Evolutionary conservation across 1,140 invertebrate species (phyloP).

Genomic region (Camponotus pennsylvanicus): DNA sequence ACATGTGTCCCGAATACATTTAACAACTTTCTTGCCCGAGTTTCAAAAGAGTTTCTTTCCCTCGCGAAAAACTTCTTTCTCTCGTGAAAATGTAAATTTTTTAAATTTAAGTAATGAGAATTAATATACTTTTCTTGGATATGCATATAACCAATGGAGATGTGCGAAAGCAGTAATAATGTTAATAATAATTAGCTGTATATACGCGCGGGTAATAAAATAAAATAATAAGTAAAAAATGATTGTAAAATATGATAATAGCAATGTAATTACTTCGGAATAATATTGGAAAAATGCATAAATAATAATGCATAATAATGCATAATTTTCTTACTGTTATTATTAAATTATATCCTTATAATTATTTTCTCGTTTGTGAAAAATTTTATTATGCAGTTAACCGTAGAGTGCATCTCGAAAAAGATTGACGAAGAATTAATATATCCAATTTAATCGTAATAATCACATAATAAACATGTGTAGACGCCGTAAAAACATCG

Average conservation of each 20-base stretch:
- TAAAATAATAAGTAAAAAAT: not conserved
- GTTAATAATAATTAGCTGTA: not conserved
- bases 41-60: no score
- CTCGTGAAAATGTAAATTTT: not conserved
- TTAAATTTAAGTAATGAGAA: conserved; percentile 1
- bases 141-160: not conserved
- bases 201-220: not conserved
- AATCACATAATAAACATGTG: not conserved
- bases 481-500: not conserved
- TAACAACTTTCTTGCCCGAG: not conserved
- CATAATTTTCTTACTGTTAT: no score
- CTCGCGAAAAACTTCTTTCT: not conserved
- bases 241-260: not conserved
- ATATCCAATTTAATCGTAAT: not conserved
- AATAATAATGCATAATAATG: no score
- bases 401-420: not conserved
- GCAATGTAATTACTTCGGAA: not conserved
- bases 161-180: not conserved
- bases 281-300: not conserved
- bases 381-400: not conserved
- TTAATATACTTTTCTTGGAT: not conserved
- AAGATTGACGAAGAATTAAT: not conserved
- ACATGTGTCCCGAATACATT: not conserved
- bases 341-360: no score
- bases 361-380: no score